Evolutionary conservation across 2,888 invertebrate species (phyloP), one percentile per base, ranked within the genome.

Genomic region (Harmothoe impar): DNA sequence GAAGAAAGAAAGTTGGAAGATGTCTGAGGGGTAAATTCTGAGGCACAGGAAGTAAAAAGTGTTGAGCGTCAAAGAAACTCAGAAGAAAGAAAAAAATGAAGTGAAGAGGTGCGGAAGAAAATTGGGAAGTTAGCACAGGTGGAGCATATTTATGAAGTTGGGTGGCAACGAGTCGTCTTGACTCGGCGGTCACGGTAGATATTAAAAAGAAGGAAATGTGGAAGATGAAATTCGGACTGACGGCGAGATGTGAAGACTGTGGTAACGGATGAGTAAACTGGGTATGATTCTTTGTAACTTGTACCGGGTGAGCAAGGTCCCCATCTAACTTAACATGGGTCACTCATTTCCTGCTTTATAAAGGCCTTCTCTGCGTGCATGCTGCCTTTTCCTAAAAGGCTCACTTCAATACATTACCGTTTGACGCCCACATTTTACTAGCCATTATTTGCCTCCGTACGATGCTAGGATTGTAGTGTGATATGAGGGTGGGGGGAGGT

Each of bases 1-100:
- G 86, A 86, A 86, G 56, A 85, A 35, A 85, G 85, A 86, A 86
- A 86, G 15, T 54, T 86, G 35, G 86, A 86, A 86, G 86, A 86
- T 84, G 51, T 51, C 84, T 51, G 43, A 54, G 86, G 86, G 86
- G 52, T n/a, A 52, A 54, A 86, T 56, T 86, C 54, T 54, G 56
- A 52, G 56, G 52, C 54, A 54, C 31, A 54, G 15, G 54, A 86
- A 86, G 54, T 86, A 29, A 31, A 86, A 86, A 86, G 86, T 86
- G 52, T 54, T 86, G 86, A 86, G 54, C 52, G 54, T 86, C 56
- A 52, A 52, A 54, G 56, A 86, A 86, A 81, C 20, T 81, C 15
- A 54, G 86, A 86, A 86, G 86, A 86, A 86, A 86, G 86, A 86
- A 86, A 86, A 86, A 1, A 7, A 43, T 54, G 86, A 86, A 86